Percentiles rank a stretch among this genome's conserved stretches.
Evolutionary conservation across 1,140 invertebrate species (phyloP).

Genomic region (Thaumetopoea pityocampa): DNA sequence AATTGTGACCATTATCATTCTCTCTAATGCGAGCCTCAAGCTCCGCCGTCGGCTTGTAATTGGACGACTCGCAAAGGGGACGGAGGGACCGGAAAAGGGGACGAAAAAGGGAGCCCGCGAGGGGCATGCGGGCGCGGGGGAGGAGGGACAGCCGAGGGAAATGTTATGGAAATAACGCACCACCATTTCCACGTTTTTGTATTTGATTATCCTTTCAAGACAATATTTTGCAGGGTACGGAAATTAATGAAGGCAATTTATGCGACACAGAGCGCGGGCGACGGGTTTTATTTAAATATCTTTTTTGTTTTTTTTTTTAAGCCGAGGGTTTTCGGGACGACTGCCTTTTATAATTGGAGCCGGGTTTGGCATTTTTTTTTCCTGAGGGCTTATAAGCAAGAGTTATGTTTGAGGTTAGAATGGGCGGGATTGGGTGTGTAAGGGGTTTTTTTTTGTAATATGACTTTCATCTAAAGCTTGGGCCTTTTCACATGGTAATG

Average conservation of each 20-base stretch:
- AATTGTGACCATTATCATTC: conserved; percentile 61
- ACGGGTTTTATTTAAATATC: conserved; percentile 72
- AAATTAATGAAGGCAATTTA: conserved; percentile 75
- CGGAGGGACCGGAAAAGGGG: conserved; percentile 60
- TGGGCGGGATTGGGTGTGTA: conserved; percentile 11
- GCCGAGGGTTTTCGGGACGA: conserved; percentile 46
- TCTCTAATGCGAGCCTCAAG: conserved; percentile 70
- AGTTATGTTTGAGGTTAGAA: conserved; percentile 52
- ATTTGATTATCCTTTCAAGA: conserved; percentile 76
- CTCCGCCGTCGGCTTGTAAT: conserved; percentile 64
- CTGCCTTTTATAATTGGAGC: conserved; percentile 62
- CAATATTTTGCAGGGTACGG: conserved; percentile 71
- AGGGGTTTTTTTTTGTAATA: conserved; percentile 15
- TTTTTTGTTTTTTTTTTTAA: conserved; percentile 48
- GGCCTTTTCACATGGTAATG: conserved; percentile 14
- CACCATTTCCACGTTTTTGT: conserved; percentile 74
- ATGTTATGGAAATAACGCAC: conserved; percentile 74
- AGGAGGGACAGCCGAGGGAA: conserved; percentile 37
- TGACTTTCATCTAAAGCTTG: conserved; percentile 13
- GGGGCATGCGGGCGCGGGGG: conserved; percentile 25
- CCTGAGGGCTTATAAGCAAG: conserved; percentile 37
- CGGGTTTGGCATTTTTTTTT: conserved; percentile 34
- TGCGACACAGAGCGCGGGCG: conserved; percentile 62
- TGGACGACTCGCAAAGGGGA: conserved; percentile 67
- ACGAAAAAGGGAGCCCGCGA: conserved; percentile 45